Percentiles rank a stretch among this genome's conserved stretches.
phyloP scores from a whole-genome alignment of 2,888 invertebrate genomes.

The Catocala fraxini region DNA sequence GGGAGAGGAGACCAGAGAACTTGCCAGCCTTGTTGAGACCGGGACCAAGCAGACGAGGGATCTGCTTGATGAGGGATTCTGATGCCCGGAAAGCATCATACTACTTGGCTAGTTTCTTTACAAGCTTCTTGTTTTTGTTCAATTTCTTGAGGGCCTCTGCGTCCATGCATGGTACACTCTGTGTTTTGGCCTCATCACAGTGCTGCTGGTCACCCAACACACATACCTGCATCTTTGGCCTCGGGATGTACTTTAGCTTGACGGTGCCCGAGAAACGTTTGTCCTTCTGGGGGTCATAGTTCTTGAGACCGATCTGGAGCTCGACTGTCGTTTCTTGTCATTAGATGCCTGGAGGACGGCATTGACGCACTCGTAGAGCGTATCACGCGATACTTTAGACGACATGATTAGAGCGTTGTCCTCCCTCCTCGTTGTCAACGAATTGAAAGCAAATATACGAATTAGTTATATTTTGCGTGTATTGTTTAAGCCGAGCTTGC shows the following conservation, averaged over 20 bases:
- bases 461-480: no score
- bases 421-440: constrained; percentile 62
- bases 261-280: constrained; percentile 99
- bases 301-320: constrained; percentile 99
- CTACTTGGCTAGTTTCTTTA: constrained; percentile 97
- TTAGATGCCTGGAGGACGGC: constrained; percentile 92
- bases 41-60: constrained; percentile 98
- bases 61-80: constrained; percentile 99
- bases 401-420: constrained; percentile 68
- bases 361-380: constrained; percentile 97
- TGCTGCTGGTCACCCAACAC: constrained; percentile 99
- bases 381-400: constrained; percentile 98
- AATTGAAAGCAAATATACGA: constrained; percentile 48
- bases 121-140: constrained; percentile 99
- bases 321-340: constrained; percentile 98
- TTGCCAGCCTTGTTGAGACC: constrained; percentile 99
- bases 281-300: constrained; percentile 99
- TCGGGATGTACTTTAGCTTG: constrained; percentile 99
- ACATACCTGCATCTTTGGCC: constrained; percentile 99
- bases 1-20: constrained; percentile 99
- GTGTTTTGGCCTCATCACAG: constrained; percentile 98
- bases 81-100: constrained; percentile 99
- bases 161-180: constrained; percentile 98
- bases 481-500: no score
- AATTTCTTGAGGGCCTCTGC: constrained; percentile 99